Evolutionary conservation across 2,888 invertebrate genomes (phyloP), one percentile per base, ranked within the genome.

Genomic region (Caenorhabditis uteleia): DNA sequence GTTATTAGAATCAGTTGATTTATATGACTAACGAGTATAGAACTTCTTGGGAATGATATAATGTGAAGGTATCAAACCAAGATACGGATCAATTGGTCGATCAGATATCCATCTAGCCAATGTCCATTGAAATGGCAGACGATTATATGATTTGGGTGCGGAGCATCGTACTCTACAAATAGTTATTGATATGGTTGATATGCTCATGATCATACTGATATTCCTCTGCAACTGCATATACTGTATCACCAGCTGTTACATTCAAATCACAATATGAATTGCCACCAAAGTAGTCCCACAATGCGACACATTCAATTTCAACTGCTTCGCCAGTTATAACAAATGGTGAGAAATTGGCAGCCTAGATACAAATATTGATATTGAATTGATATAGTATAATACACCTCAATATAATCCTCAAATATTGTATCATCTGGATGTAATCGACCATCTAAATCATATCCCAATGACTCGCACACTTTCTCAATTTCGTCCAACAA

Each of bases 241-340:
- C 64, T 0, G 45, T 55, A 38, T 71, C 69, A 18, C 65, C 62
- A 5, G 69, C 71, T 25, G 47, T 36, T 16, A 65, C 57, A 61
- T 72, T 72, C 36, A 68, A 33, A 46, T 70, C 72, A 33, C 61
- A 36, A 26, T 43, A 70, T 23, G 51, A 53, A 42, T 62, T 51
- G 0, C 74, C 74, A 21, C 70, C 64, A 33, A 61, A 68, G 46
- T 59, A 73, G 33, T 73, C 75, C 70, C 70, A 75, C 2, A 73
- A 60, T 14, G 57, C 75, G 38, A 68, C 40, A 12, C 55, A 61
- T 33, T 62, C 59, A 8, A 69, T 33, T 43, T 68, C 70, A 16
- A 47, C 20, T 23, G 49, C 25, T 18, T 58, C 44, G 4, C 60
- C 55, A 29, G 43, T 40, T 7, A 57, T 34, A 20, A 50, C 36